A percentile compares a stretch with the other conserved stretches of the same genome.
Conservation (phyloP, 2,888 invertebrate species). For the Eilema depressum region DNA sequence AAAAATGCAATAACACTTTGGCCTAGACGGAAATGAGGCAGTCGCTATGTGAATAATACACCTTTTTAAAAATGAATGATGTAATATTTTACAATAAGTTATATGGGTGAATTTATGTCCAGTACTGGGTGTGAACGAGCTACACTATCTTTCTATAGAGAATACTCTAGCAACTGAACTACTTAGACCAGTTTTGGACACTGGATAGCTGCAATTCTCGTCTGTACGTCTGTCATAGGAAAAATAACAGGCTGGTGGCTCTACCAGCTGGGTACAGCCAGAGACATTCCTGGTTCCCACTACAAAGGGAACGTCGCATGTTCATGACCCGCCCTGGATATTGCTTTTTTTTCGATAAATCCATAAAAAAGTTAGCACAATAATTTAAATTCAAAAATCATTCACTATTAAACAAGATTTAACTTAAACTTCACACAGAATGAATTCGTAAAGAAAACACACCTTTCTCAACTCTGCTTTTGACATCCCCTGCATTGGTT, state of each 20-base stretch:
- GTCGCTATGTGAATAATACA: neutral
- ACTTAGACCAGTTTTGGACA: neutral
- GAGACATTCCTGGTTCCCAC: too few relatives aligned
- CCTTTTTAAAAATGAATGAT: neutral
- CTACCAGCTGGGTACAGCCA: too few relatives aligned
- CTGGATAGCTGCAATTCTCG: neutral
- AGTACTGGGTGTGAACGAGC: neutral
- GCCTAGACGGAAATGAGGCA: neutral
- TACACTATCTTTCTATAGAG: neutral
- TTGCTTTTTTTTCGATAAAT: neutral
- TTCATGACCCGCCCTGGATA: neutral
- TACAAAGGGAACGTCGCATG: too few relatives aligned
- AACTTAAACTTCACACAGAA: neutral
- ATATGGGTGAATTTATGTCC: neutral
- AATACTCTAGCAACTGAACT: neutral
- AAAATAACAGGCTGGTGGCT: too few relatives aligned
- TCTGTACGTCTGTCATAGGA: too few relatives aligned
- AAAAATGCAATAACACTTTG: neutral
- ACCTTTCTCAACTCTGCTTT: conserved; percentile 91
- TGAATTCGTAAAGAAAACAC: conserved; percentile 45
- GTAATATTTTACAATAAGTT: neutral
- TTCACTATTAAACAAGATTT: neutral
- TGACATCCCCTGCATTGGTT: conserved; percentile 87
- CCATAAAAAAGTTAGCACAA: neutral
- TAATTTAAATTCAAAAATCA: neutral